phyloP scores from a whole-genome alignment of 2,113 vertebrate species.

The Dipodomys merriami region DNA sequence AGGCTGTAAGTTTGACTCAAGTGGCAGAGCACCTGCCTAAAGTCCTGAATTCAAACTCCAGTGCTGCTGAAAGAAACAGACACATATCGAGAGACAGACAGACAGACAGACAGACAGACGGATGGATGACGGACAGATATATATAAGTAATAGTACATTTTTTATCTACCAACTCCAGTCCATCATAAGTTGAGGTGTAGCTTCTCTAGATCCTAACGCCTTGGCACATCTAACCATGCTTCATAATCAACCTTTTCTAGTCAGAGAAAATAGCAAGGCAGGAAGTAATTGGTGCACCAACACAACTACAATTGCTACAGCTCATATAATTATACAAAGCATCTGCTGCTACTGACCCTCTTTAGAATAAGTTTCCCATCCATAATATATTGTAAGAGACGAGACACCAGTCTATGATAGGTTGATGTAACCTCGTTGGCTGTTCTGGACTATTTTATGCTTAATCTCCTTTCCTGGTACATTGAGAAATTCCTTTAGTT shows the following conservation, averaged over 20 bases:
- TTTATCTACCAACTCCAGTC: neutral
- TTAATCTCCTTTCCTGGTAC: neutral
- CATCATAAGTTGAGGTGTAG: neutral
- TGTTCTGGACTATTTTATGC: neutral
- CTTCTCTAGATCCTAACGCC: neutral
- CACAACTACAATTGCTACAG: neutral
- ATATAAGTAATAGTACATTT: neutral
- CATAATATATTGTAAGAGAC: neutral
- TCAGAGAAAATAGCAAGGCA: conserved; percentile 30
- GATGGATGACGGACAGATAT: too few relatives aligned
- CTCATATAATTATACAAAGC: neutral
- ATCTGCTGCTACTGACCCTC: neutral
- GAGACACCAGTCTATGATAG: neutral
- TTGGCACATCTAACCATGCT: neutral
- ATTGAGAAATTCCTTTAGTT: conserved; percentile 9
- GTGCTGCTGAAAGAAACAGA: too few relatives aligned
- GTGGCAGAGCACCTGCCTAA: too few relatives aligned
- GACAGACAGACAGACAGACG: too few relatives aligned
- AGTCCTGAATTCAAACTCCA: too few relatives aligned
- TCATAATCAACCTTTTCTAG: neutral
- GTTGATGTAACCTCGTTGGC: neutral
- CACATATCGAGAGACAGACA: too few relatives aligned
- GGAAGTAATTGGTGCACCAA: neutral
- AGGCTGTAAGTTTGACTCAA: too few relatives aligned
- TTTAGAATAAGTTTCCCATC: neutral